Evolutionary conservation across 2,888 invertebrate genomes (phyloP).

Genomic region (Cetonia aurata): DNA sequence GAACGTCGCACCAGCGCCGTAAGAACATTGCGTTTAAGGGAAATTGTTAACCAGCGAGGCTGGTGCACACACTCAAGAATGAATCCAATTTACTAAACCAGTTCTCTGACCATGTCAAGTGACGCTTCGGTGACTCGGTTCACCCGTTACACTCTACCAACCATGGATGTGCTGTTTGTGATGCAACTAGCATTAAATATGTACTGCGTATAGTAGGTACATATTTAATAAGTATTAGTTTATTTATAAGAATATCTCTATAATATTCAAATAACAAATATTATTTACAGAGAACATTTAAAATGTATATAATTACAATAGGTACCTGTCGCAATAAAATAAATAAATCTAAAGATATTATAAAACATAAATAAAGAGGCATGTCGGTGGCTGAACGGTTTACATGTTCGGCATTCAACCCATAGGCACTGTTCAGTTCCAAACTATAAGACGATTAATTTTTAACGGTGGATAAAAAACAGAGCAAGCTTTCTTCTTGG

Average conservation of each 20-base stretch:
- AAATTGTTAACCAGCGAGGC: constrained; percentile 10
- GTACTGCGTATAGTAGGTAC: background rate
- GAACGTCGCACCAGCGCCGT: constrained; percentile 48
- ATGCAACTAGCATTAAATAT: constrained; percentile 25
- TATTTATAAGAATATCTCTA: background rate
- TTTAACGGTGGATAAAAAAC: too few relatives aligned
- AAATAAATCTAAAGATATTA: too few relatives aligned
- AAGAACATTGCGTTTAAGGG: constrained; percentile 14
- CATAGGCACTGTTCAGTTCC: too few relatives aligned
- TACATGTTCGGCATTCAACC: too few relatives aligned
- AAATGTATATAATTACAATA: too few relatives aligned
- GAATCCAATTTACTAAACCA: constrained; percentile 66
- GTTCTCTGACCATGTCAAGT: constrained; percentile 66
- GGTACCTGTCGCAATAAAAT: too few relatives aligned
- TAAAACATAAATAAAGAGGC: too few relatives aligned
- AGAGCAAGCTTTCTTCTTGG: too few relatives aligned
- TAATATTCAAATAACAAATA: background rate
- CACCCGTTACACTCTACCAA: constrained; percentile 42
- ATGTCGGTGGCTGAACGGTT: too few relatives aligned
- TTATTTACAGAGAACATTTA: too few relatives aligned
- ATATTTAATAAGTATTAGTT: too few relatives aligned
- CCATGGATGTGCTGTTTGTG: constrained; percentile 32
- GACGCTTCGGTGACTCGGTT: constrained; percentile 61
- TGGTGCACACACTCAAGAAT: constrained; percentile 58
- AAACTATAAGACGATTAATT: too few relatives aligned